These are phyloP conservation scores for Ichneumoninae sp. DNA, from an alignment of 2,888 invertebrate genomes.

Conservation along the genomic window DNA sequence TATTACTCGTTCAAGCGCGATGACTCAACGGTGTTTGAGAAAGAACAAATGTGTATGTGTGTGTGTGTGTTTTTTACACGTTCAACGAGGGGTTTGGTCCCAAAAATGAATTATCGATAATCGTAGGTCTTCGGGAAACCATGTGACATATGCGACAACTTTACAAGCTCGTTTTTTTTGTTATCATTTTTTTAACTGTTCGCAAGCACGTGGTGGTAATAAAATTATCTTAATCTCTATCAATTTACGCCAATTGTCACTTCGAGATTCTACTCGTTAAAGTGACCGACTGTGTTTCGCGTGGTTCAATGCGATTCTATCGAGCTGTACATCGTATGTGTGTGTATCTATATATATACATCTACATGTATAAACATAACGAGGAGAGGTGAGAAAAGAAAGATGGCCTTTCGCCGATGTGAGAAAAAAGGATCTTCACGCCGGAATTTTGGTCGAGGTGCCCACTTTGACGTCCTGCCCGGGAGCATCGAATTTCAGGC, in stretches of 20 bases:
- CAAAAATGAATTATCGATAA: slow-evolving; percentile 62
- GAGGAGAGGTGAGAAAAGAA: slow-evolving; percentile 50
- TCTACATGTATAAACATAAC: slow-evolving; percentile 49
- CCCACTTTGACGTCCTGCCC: slow-evolving; percentile 74
- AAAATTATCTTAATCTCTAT: slow-evolving; percentile 40
- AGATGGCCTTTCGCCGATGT: not conserved
- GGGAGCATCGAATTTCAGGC: slow-evolving; percentile 77
- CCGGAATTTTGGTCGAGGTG: slow-evolving; percentile 63
- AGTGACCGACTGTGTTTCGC: not conserved
- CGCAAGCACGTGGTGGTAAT: slow-evolving; percentile 39
- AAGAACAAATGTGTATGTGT: slow-evolving; percentile 29
- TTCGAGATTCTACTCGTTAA: slow-evolving; percentile 22
- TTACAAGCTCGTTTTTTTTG: slow-evolving; percentile 39
- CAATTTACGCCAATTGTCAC: not conserved
- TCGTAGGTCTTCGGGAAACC: slow-evolving; percentile 43
- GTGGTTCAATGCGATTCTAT: slow-evolving; percentile 28
- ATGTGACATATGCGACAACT: slow-evolving; percentile 49
- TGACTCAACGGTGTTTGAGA: slow-evolving; percentile 27
- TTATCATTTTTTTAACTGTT: slow-evolving; percentile 1
- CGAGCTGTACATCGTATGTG: slow-evolving; percentile 43
- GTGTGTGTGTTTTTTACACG: slow-evolving; percentile 15
- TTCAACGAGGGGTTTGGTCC: slow-evolving; percentile 63
- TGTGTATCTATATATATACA: slow-evolving; percentile 9
- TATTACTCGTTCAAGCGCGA: slow-evolving; percentile 42
- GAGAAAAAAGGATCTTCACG: slow-evolving; percentile 53